Percentiles rank a stretch among this genome's conserved stretches.
These are phyloP conservation scores for Nymphalis c-album DNA, from an alignment of 2,888 invertebrate species.

Conservation along the genomic window DNA sequence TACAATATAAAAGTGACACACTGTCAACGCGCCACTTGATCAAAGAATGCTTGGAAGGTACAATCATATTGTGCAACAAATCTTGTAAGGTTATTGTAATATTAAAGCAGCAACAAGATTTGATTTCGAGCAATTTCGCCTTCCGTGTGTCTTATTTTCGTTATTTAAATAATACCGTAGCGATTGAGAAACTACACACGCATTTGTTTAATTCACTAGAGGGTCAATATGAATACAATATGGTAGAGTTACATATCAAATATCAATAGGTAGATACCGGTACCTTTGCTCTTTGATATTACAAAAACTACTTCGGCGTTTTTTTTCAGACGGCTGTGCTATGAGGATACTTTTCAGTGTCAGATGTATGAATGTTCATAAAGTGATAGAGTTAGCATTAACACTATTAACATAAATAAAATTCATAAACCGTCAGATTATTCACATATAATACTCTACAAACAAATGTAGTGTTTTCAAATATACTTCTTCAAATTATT, in stretches of 20 bases:
- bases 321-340: conserved; percentile 79
- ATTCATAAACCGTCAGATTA: conserved; percentile 69
- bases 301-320: conserved; percentile 76
- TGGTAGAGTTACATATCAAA: conserved; percentile 9
- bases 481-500: conserved; percentile 10
- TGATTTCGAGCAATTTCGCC: conserved; percentile 73
- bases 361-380: conserved; percentile 77
- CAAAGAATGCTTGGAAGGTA: conserved; percentile 79
- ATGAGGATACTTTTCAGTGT: conserved; percentile 75
- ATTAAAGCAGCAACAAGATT: conserved; percentile 79
- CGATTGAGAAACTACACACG: conserved; percentile 76
- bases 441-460: conserved; percentile 20
- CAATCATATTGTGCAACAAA: conserved; percentile 82
- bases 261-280: conserved; percentile 22
- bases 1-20: conserved; percentile 81
- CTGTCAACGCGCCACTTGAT: conserved; percentile 60
- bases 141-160: conserved; percentile 77
- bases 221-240: conserved; percentile 24
- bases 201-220: conserved; percentile 47
- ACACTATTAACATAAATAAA: conserved; percentile 71
- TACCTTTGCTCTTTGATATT: conserved; percentile 77
- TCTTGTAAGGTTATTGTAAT: conserved; percentile 82
- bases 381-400: conserved; percentile 77
- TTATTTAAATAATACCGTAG: conserved; percentile 66
- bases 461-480: conserved; percentile 10